These are phyloP conservation scores for Plectrocnemia conspersa DNA, from an alignment of 1,140 invertebrate species.

Conservation along the genomic window DNA sequence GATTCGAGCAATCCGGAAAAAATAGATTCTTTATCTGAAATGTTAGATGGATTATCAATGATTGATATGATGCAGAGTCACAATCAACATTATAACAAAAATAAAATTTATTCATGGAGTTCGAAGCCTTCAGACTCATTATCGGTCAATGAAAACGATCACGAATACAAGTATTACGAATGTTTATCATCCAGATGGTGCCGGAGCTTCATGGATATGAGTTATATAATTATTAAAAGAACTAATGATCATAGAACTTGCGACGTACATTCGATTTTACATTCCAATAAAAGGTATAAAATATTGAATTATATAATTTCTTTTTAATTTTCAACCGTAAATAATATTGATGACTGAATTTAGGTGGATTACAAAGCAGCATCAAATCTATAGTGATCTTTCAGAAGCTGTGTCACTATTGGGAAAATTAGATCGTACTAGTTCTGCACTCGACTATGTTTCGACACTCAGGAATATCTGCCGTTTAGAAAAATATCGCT, in stretches of 20 bases:
- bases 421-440: constrained; percentile 40
- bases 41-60: constrained; percentile 40
- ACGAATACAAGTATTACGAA: constrained; percentile 1
- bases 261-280: not conserved
- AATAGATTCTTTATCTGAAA: constrained; percentile 35
- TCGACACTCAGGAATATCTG: constrained; percentile 53
- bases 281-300: not conserved
- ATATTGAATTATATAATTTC: not conserved
- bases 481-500: constrained; percentile 52
- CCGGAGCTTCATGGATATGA: no score
- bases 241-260: no score
- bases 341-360: not conserved
- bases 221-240: no score
- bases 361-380: constrained; percentile 8
- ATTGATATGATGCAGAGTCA: constrained; percentile 38
- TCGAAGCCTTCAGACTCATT: constrained; percentile 36
- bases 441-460: constrained; percentile 53
- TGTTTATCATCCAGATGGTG: no score
- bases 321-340: not conserved
- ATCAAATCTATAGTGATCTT: constrained; percentile 27
- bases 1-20: constrained; percentile 18
- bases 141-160: constrained; percentile 22
- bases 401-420: constrained; percentile 40
- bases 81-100: constrained; percentile 33
- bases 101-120: constrained; percentile 37